Conservation (phyloP, 2,888 invertebrate genomes). For the Sarcophaga caerulescens region DNA sequence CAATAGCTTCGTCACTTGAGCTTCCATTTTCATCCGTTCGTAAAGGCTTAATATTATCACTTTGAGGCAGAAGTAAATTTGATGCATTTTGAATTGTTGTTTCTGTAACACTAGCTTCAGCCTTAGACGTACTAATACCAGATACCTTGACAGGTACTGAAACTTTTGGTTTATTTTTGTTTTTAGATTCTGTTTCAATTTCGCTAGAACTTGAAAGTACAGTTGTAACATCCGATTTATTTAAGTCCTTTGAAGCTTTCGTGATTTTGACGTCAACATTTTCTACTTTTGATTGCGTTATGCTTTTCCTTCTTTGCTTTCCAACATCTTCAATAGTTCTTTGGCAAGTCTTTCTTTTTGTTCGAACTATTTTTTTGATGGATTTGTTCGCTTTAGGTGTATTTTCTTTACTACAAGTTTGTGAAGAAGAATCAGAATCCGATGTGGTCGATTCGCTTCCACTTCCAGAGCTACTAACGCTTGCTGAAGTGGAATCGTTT, state of each 20-base stretch:
- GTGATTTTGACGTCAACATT: slow-evolving; percentile 48
- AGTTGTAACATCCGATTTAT: slow-evolving; percentile 65
- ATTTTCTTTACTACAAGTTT: slow-evolving; percentile 69
- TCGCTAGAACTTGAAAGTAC: slow-evolving; percentile 73
- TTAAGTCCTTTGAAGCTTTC: slow-evolving; percentile 68
- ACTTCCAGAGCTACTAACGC: slow-evolving; percentile 69
- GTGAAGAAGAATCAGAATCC: slow-evolving; percentile 71
- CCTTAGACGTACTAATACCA: slow-evolving; percentile 38
- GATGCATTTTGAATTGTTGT: slow-evolving; percentile 54
- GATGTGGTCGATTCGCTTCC: slow-evolving; percentile 72
- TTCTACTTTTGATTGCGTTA: slow-evolving; percentile 60
- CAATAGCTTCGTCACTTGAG: slow-evolving; percentile 92
- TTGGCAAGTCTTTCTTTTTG: slow-evolving; percentile 76
- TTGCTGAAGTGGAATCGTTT: slow-evolving; percentile 72
- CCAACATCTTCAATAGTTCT: slow-evolving; percentile 76
- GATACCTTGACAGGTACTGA: slow-evolving; percentile 72
- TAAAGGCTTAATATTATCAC: slow-evolving; percentile 86
- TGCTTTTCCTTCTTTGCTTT: slow-evolving; percentile 74
- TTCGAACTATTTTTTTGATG: slow-evolving; percentile 67
- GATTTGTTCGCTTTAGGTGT: slow-evolving; percentile 70
- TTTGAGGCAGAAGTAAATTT: slow-evolving; percentile 79
- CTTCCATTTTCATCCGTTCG: slow-evolving; percentile 82
- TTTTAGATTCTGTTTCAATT: slow-evolving; percentile 68
- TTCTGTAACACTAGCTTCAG: slow-evolving; percentile 51
- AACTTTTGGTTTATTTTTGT: slow-evolving; percentile 68